Conservation (phyloP, 2,113 vertebrate genomes). For the Malurus alboscapulatus region DNA sequence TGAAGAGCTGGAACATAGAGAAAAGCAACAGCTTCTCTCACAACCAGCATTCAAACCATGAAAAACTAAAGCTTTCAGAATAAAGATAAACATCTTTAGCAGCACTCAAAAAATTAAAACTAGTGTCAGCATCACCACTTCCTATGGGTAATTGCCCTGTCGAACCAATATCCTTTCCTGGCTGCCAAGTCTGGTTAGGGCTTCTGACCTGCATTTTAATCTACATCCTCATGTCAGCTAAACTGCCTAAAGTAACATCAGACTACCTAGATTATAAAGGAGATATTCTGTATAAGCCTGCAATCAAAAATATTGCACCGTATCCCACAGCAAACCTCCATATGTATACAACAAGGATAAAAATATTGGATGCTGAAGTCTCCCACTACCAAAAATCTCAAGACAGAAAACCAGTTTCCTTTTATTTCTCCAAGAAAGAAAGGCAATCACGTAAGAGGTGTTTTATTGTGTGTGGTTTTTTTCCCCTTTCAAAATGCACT, state of each 20-base stretch:
- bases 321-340: neutral
- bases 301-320: neutral
- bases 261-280: neutral
- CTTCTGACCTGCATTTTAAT: slow-evolving; percentile 12
- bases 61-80: slow-evolving; percentile 12
- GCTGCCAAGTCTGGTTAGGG: neutral
- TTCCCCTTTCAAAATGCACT: neutral
- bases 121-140: neutral
- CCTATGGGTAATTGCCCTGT: neutral
- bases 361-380: neutral
- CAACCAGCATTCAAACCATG: slow-evolving; percentile 13
- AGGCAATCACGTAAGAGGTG: neutral
- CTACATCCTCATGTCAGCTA: neutral
- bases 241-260: neutral
- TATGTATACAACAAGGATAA: neutral
- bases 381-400: neutral
- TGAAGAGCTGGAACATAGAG: neutral
- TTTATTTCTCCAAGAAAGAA: neutral
- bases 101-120: slow-evolving; percentile 18
- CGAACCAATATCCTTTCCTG: neutral
- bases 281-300: neutral
- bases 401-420: neutral
- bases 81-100: slow-evolving; percentile 29
- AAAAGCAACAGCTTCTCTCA: neutral
- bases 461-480: neutral